Base-by-base conservation (phyloP, 2,113 vertebrate species). In the Dendrocopos noguchii region DNA sequence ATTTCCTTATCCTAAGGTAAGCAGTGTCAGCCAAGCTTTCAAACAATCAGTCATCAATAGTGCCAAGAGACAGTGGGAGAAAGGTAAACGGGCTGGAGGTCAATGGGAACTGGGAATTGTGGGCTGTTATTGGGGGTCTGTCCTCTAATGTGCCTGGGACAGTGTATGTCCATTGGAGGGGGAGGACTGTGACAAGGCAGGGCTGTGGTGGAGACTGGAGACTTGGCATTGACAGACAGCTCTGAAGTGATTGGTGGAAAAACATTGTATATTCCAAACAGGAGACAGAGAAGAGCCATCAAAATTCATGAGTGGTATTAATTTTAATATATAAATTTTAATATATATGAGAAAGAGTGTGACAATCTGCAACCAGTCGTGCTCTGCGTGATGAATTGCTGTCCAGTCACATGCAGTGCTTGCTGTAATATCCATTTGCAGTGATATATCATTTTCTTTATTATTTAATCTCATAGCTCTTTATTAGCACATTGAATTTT, bases 261-360 rank as follows among this genome's bases (percentile, higher is more conserved):
- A 74, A 2, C 33, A 24, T 50, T 73, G 59, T n/a, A 12, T 29
- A 70, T 91, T 92, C 25, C 71, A 75, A 75, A 79, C 9, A 2
- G 18, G 27, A 72, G 53, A n/a, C 0, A 1, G 39, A 75, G 36
- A 92, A 61, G 33, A 82, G 5, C 7, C 25, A 79, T 92, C 55
- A 87, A 92, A 92, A 95, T 94, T 94, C 63, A 91, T 87, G 59
- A 92, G 10, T 21, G 46, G 65, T 76, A 81, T 87, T 82, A 92
- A 87, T 93, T 93, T 95, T 92, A 91, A 92, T 84, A 94, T 89
- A 65, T 82, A 89, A 92, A 87, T 93, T 93, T 95, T 92, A 91
- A 92, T 84, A 94, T 89, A 65, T 82, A 89, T 80, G 71, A 87
- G 36, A 90, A 65, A 74, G 33, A 46, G 22, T 67, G 46, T 61